Evolutionary conservation across 92 coral and sea anemone species (phyloP).

Genomic region (Pocillopora grandis): DNA sequence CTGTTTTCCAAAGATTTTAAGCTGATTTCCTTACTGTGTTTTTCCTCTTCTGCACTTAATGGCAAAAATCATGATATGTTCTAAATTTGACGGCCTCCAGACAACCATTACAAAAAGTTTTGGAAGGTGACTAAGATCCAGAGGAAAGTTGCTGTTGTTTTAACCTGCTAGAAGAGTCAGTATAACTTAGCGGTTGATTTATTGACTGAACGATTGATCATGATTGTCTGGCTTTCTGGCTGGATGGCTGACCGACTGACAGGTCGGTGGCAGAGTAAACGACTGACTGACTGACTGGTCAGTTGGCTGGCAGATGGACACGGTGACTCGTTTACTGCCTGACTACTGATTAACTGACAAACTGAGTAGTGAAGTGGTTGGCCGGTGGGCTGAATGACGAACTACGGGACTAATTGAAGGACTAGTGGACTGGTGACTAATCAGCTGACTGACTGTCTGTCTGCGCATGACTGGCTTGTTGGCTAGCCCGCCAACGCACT

Average conservation of each 20-base stretch:
- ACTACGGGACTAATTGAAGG: not conserved
- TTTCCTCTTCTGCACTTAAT: conserved; percentile 7
- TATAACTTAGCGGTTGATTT: not conserved
- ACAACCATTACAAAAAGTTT: no score
- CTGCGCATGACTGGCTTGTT: no score
- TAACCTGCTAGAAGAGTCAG: no score
- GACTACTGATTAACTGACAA: not conserved
- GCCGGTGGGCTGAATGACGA: not conserved
- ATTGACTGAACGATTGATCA: not conserved
- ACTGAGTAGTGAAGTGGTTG: not conserved
- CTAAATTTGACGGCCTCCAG: not conserved
- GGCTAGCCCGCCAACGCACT: no score
- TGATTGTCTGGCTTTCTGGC: not conserved
- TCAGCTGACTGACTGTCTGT: not conserved
- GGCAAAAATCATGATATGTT: not conserved
- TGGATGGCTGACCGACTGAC: not conserved
- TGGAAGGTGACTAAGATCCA: no score
- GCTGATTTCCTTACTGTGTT: no score
- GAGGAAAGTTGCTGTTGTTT: not conserved
- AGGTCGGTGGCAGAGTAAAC: not conserved
- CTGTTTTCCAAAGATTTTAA: no score
- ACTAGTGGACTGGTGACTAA: not conserved
- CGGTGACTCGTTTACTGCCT: no score
- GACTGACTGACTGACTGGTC: not conserved
- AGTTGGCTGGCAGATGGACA: not conserved